Percentiles rank a stretch among this genome's conserved stretches.
Evolutionary conservation across 2,888 invertebrate genomes (phyloP).

Genomic region (Eilema caniola): DNA sequence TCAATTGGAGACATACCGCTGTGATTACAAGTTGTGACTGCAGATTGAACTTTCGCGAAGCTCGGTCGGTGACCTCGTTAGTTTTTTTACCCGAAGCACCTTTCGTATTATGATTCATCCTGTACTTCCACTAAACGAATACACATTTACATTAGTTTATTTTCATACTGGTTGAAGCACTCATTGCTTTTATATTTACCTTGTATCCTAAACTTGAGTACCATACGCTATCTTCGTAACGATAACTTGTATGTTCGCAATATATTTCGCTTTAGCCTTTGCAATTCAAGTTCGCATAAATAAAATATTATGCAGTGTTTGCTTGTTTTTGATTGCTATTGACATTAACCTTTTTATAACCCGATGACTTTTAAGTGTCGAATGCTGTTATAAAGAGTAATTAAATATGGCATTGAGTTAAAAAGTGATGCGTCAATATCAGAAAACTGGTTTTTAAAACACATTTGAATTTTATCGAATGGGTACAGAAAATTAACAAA

Average conservation of each 20-base stretch:
- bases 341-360: background rate
- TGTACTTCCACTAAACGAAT: constrained; percentile 33
- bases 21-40: constrained; percentile 27
- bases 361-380: background rate
- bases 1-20: constrained; percentile 44
- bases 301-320: background rate
- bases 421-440: constrained; percentile 1
- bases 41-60: constrained; percentile 33
- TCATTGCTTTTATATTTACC: background rate
- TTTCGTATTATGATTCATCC: constrained; percentile 58
- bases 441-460: background rate
- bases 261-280: background rate
- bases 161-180: constrained; percentile 7
- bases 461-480: too few species aligned
- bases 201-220: constrained; percentile 5
- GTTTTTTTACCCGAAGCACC: constrained; percentile 46
- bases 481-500: background rate
- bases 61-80: constrained; percentile 56
- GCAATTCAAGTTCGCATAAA: background rate
- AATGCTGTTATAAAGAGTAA: background rate
- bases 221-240: background rate
- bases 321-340: background rate
- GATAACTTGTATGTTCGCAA: background rate
- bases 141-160: constrained; percentile 25
- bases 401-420: background rate